Evolutionary conservation across 2,113 vertebrate species (phyloP).

Genomic region (Xyliphius kryptos): DNA sequence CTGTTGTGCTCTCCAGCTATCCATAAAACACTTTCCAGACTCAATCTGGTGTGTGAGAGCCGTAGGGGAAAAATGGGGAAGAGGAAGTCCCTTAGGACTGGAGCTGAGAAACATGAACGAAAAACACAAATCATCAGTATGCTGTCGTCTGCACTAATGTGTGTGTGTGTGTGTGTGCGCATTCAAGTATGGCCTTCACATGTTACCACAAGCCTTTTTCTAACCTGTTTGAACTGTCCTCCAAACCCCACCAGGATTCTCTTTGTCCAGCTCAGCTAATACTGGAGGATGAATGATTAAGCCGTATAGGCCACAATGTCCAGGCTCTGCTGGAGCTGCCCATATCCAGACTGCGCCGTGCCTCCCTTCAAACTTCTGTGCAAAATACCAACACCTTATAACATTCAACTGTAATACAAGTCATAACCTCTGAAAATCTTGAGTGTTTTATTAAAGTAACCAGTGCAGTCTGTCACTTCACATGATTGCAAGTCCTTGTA

Average conservation of each 20-base stretch:
- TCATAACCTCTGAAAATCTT: background rate
- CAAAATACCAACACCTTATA: slow-evolving; percentile 22
- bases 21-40: too few relatives aligned
- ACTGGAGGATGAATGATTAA: slow-evolving; percentile 72
- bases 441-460: background rate
- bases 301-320: slow-evolving; percentile 60
- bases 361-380: slow-evolving; percentile 26
- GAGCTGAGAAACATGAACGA: background rate
- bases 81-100: background rate
- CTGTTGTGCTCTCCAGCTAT: too few relatives aligned
- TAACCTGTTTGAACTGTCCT: slow-evolving; percentile 4
- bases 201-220: background rate
- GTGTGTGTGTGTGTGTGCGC: background rate
- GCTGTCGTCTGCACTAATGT: background rate
- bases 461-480: background rate
- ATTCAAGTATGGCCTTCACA: background rate
- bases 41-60: too few relatives aligned
- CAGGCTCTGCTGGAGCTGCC: slow-evolving; percentile 59
- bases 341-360: slow-evolving; percentile 19
- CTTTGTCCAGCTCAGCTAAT: slow-evolving; percentile 71
- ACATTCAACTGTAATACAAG: slow-evolving; percentile 1
- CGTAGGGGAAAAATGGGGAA: background rate
- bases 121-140: background rate
- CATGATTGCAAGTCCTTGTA: slow-evolving; percentile 6
- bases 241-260: slow-evolving; percentile 57